phyloP scores from a whole-genome alignment of 1,140 invertebrate species.

The Rhopalosiphum maidis region DNA sequence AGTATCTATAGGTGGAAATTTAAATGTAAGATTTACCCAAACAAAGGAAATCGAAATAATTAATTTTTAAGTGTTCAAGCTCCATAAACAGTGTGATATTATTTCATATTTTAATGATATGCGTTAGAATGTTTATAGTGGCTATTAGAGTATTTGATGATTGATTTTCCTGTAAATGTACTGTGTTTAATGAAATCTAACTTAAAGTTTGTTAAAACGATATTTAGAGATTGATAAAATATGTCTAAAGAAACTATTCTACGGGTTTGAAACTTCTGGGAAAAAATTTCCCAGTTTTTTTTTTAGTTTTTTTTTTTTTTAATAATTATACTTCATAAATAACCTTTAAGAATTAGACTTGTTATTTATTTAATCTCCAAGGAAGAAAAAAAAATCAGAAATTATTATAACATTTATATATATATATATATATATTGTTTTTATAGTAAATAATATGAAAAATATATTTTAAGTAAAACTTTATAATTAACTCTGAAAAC shows the following conservation, averaged over 20 bases:
- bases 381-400: neutral
- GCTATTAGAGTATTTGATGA: neutral
- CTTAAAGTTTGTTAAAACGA: neutral
- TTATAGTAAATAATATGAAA: neutral
- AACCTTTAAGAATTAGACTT: neutral
- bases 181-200: neutral
- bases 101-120: neutral
- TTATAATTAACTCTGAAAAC: neutral
- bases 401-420: neutral
- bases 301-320: neutral
- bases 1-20: too few relatives aligned
- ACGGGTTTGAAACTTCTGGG: neutral
- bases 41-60: too few relatives aligned
- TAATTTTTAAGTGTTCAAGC: too few relatives aligned
- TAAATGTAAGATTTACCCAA: too few relatives aligned
- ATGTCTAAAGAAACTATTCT: neutral
- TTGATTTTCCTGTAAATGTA: neutral
- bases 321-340: neutral
- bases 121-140: neutral
- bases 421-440: neutral
- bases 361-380: neutral
- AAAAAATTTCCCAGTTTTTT: neutral
- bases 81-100: too few relatives aligned
- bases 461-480: neutral
- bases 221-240: neutral